These are phyloP conservation scores for Mus musculus DNA, from an alignment of 2,113 vertebrate species.

Conservation along the genomic window DNA sequence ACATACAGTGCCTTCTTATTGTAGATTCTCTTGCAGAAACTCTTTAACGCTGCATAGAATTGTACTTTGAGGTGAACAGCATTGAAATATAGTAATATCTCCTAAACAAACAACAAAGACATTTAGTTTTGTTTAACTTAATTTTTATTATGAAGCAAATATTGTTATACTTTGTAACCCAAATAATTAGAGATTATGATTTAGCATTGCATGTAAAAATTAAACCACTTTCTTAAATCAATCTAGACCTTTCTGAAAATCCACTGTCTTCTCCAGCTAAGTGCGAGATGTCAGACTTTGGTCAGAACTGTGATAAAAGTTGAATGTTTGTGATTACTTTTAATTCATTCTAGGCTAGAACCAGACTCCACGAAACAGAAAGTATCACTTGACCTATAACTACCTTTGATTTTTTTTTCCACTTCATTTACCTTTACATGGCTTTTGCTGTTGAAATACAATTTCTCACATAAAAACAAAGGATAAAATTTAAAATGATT, in stretches of 20 bases:
- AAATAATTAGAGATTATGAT: background rate
- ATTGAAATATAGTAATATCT: background rate
- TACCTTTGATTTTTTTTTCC: background rate
- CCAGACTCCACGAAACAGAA: background rate
- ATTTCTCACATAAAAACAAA: constrained; percentile 15
- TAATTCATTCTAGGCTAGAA: background rate
- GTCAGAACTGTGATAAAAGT: background rate
- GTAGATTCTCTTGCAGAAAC: background rate
- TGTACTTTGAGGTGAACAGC: background rate
- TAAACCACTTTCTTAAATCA: background rate
- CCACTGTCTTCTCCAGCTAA: background rate
- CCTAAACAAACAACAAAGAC: background rate
- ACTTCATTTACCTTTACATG: background rate
- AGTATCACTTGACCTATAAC: background rate
- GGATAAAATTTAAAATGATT: constrained; percentile 2
- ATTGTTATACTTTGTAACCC: background rate
- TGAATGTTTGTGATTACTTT: constrained; percentile 25
- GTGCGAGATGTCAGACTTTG: background rate
- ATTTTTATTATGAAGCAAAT: background rate
- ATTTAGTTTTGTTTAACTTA: background rate
- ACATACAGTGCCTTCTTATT: background rate
- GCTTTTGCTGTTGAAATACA: background rate
- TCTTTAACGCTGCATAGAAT: background rate
- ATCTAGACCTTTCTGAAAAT: background rate
- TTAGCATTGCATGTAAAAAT: background rate